Evolutionary conservation across 1,140 invertebrate genomes (phyloP).

Genomic region (Trichoplusia ni): DNA sequence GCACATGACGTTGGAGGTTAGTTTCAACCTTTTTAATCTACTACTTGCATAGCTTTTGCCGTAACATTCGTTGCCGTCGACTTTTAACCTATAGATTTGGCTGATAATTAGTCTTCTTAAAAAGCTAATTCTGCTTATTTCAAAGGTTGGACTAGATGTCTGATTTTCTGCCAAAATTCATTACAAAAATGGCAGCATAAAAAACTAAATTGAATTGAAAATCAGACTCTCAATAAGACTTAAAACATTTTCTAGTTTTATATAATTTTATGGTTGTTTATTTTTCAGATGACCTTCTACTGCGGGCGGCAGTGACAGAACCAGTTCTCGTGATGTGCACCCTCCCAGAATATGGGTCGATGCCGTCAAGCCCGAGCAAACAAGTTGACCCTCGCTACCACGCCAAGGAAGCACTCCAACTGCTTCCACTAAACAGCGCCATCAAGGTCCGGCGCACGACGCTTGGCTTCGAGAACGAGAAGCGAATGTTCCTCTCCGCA

Average conservation of each 20-base stretch:
- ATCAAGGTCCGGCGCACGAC: slow-evolving; percentile 80
- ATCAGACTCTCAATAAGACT: too few relatives aligned
- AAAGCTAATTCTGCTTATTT: too few relatives aligned
- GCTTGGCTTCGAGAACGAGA: slow-evolving; percentile 83
- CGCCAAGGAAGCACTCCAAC: slow-evolving; percentile 68
- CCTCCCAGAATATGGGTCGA: slow-evolving; percentile 69
- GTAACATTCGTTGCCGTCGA: too few relatives aligned
- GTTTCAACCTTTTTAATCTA: too few relatives aligned
- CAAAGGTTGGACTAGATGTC: too few relatives aligned
- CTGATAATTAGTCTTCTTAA: too few relatives aligned
- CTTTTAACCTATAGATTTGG: too few relatives aligned
- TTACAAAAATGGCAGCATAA: too few relatives aligned
- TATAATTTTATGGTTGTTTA: slow-evolving; percentile 36
- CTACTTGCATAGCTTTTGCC: too few relatives aligned
- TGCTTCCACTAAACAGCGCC: slow-evolving; percentile 79
- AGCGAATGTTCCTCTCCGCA: slow-evolving; percentile 83
- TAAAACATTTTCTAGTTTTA: too few relatives aligned
- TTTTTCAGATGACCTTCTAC: slow-evolving; percentile 76
- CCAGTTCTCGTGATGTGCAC: slow-evolving; percentile 79
- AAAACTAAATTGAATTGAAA: too few relatives aligned
- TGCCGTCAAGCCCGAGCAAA: slow-evolving; percentile 70
- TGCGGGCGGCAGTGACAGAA: slow-evolving; percentile 76
- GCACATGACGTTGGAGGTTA: slow-evolving; percentile 82
- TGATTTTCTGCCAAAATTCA: too few relatives aligned
- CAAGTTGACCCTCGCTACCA: slow-evolving; percentile 68